phyloP scores from a whole-genome alignment of 1,140 invertebrate species.

The Mactra quadrangularis region DNA sequence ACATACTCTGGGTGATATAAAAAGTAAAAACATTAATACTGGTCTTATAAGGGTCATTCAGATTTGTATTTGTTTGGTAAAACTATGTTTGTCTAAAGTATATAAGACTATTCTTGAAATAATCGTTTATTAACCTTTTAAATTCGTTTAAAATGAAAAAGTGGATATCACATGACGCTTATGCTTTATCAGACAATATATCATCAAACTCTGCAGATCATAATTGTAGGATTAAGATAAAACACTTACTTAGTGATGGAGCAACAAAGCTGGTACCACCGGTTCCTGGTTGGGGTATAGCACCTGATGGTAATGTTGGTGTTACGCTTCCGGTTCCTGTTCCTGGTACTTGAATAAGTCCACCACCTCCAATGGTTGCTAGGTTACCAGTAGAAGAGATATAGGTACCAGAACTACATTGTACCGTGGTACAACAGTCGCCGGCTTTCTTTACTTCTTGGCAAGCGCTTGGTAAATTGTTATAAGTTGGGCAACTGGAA shows the following conservation, averaged over 20 bases:
- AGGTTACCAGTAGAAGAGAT: conserved; percentile 69
- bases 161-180: no score
- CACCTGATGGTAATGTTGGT: conserved; percentile 65
- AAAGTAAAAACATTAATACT: no score
- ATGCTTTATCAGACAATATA: no score
- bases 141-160: no score
- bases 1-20: no score
- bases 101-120: no score
- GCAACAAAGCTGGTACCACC: conserved; percentile 62
- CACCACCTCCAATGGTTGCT: conserved; percentile 67
- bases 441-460: conserved; percentile 64
- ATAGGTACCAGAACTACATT: conserved; percentile 69
- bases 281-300: conserved; percentile 60
- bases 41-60: no score
- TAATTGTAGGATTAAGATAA: no score
- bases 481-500: conserved; percentile 74
- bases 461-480: conserved; percentile 73
- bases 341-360: conserved; percentile 52
- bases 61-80: no score
- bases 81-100: no score
- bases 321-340: conserved; percentile 31
- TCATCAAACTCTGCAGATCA: no score
- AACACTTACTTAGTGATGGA: conserved; percentile 65
- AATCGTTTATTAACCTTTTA: no score
- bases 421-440: conserved; percentile 72